Base-by-base conservation (phyloP, 2,797 vertebrate genomes). In the Anniella stebbinsi region DNA sequence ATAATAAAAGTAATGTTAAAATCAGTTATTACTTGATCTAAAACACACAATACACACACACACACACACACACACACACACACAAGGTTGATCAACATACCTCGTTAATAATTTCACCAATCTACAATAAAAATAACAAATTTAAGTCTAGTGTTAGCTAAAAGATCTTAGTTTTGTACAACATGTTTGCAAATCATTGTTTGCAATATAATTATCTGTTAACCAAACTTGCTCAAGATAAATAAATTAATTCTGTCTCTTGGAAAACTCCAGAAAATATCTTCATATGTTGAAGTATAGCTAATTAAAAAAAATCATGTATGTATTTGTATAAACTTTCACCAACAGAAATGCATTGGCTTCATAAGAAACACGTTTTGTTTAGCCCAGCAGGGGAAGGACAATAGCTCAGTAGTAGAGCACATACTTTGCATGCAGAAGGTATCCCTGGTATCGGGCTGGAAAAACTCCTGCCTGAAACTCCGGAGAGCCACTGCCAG, bases 21-120 rank as follows among this genome's bases (percentile, higher is more conserved):
- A 87, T 87, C 60, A 36, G 63, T 17, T 30, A 82, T 66, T 38
- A 66, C 23, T 87, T 87, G 84, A 87, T 48, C 41, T 51, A 51
- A 63, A 63, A 10, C 21, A 11, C 23, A 28, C 23, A 2, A 21
- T 60, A 11, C n/a, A n/a, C n/a, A n/a, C n/a, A n/a, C 41, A 17
- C 21, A 66, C 63, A 63, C 8, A 63, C 36, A 82, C 41, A 17
- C 21, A 66, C 63, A 63, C 41, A 17, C 21, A 66, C 63, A 63
- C 8, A 63, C 36, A 82, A 12, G 9, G 18, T 36, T 72, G 70
- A 54, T 80, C 17, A 57, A 80, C 57, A 80, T 80, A 54, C n/a
- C 12, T 84, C 33, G 13, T 28, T 48, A 5, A 45, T 33, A 13
- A 57, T 72, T 57, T 72, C 9, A 36, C 8, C 4, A 72, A n/a